Evolutionary conservation across 2,113 vertebrate genomes (phyloP), one percentile per base, ranked within the genome.

Genomic region (Telmatochromis brachygnathus): DNA sequence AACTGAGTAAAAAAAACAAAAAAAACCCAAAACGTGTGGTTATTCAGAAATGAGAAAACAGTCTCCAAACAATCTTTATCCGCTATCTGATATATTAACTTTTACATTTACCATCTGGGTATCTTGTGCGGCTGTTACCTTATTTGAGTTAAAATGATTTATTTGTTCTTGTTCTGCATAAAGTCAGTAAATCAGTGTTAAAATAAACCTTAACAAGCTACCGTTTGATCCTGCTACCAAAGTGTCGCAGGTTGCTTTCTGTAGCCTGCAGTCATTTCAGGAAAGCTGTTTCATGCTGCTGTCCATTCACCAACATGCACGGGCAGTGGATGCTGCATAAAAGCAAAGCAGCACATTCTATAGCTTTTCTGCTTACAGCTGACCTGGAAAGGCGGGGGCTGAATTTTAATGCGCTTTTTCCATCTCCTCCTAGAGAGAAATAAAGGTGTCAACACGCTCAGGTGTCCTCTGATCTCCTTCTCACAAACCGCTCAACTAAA

Each of bases 21-120:
- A 10, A 6, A 9, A 2, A 0, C 0, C 14, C 37, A 42, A 11
- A 39, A 26, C 2, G 0, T 3, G 13, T 47, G 13, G 68, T 47
- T 73, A 19, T 47, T 28, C 14, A 75, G 9, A 3, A 75, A 75
- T 47, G 23, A 75, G 68, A 3, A 28, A 47, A 28, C 14, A 7
- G 39, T 26, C 14, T 47, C 13, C 37, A 75, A 26, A 75, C 23
- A 28, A 47, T 47, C 4, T 75, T 75, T 49, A 19, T 75, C 4
- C 1, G 3, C 42, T 7, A 49, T 77, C 45, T 8, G 45, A 30
- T 75, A 19, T 77, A 49, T 42, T 12, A 42, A 42, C 39, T 12
- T 42, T 77, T 11, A 28, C 9, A 77, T 77, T 77, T 75, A 75
- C 42, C 23, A 28, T 49, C 70, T 30, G 21, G 9, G 42, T 49